Percentiles rank a stretch among this genome's conserved stretches.
Conservation (phyloP, 2,888 invertebrate genomes). For the Calliscelio sp. region DNA sequence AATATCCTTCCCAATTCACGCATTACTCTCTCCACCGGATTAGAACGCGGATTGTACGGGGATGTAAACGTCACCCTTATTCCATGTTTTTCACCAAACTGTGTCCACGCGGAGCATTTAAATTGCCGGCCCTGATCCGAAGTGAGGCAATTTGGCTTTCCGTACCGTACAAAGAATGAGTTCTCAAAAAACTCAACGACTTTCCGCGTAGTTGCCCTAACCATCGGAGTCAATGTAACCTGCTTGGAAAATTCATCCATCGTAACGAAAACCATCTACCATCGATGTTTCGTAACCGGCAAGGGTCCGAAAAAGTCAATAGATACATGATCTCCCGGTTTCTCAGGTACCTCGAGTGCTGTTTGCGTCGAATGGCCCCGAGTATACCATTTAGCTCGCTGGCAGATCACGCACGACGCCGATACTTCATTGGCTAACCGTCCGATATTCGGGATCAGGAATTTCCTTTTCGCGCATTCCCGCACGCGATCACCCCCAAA, state of each 20-base stretch:
- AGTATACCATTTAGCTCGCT: background rate
- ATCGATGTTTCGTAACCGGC: constrained; percentile 3
- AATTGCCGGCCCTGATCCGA: constrained; percentile 19
- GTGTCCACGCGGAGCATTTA: background rate
- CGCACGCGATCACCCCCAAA: background rate
- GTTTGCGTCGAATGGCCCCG: background rate
- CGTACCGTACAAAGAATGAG: background rate
- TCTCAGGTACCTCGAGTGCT: background rate
- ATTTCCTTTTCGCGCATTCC: background rate
- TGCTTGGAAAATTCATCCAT: background rate
- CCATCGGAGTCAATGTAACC: background rate
- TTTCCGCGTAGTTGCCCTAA: background rate
- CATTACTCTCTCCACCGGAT: constrained; percentile 16
- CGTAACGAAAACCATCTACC: constrained; percentile 11
- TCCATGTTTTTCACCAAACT: background rate
- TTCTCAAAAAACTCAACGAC: background rate
- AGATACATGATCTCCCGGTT: background rate
- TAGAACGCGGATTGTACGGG: background rate
- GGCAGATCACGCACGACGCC: background rate
- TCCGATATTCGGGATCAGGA: background rate
- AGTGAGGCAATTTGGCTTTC: background rate
- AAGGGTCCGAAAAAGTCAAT: constrained; percentile 12
- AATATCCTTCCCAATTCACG: background rate
- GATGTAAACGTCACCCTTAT: background rate
- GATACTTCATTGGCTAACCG: background rate